A percentile compares a stretch with the other conserved stretches of the same genome.
Conservation (phyloP, 2,113 vertebrate genomes). For the Oncorhynchus gorbuscha region DNA sequence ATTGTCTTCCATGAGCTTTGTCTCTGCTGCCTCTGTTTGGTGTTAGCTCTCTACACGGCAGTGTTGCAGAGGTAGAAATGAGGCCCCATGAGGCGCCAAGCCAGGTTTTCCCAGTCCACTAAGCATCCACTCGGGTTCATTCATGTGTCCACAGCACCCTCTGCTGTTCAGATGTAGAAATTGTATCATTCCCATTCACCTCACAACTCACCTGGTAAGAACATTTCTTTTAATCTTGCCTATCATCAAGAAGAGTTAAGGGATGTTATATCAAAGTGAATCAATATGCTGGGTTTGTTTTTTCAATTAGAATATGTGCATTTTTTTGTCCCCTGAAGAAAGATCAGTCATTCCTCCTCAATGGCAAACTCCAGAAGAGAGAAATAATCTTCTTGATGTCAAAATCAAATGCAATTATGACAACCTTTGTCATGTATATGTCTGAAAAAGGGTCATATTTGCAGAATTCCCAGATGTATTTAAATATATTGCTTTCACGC, state of each 20-base stretch:
- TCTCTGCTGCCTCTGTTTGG: constrained; percentile 57
- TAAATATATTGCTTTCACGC: too few relatives aligned
- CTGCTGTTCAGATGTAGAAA: constrained; percentile 40
- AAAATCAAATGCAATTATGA: constrained; percentile 5
- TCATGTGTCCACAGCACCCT: constrained; percentile 50
- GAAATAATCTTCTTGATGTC: not conserved
- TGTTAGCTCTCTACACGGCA: constrained; percentile 39
- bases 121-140: constrained; percentile 23
- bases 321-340: constrained; percentile 20
- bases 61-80: constrained; percentile 38
- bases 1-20: constrained; percentile 63
- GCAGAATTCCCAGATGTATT: too few relatives aligned
- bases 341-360: constrained; percentile 27
- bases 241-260: constrained; percentile 40
- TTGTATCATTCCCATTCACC: constrained; percentile 36
- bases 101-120: constrained; percentile 20
- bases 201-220: constrained; percentile 37
- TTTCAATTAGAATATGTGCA: constrained; percentile 22
- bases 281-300: constrained; percentile 44
- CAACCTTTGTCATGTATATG: too few relatives aligned
- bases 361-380: constrained; percentile 29
- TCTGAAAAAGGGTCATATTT: too few relatives aligned
- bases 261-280: constrained; percentile 54
- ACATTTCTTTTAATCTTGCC: constrained; percentile 43
- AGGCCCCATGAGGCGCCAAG: not conserved